Evolutionary conservation across 2,113 vertebrate genomes (phyloP).

Genomic region (Loxodonta africana): DNA sequence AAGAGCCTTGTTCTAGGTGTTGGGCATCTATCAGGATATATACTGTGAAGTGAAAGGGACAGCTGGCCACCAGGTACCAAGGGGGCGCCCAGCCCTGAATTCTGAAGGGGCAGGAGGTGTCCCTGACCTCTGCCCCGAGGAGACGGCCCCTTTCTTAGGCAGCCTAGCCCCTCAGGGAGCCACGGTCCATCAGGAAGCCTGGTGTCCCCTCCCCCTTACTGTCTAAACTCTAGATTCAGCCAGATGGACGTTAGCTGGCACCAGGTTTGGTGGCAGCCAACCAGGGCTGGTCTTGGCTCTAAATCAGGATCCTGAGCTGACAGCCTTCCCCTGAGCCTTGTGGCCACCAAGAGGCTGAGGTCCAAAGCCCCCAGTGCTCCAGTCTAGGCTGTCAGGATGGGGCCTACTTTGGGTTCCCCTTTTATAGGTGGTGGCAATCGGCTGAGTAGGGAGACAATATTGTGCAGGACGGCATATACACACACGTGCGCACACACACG

Average conservation of each 20-base stretch:
- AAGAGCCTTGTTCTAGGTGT: neutral
- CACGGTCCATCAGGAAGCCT: neutral
- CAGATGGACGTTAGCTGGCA: constrained; percentile 75
- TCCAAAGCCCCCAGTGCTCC: neutral
- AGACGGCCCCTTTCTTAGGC: neutral
- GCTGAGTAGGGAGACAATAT: neutral
- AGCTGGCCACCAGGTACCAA: accelerated
- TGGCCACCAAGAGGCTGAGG: accelerated
- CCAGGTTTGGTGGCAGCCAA: neutral
- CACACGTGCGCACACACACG: no score
- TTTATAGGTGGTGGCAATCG: accelerated
- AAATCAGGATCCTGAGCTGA: neutral
- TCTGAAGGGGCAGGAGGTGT: accelerated
- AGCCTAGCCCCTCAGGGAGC: neutral
- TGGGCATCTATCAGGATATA: neutral
- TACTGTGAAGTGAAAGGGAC: neutral
- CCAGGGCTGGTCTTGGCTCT: constrained; percentile 37
- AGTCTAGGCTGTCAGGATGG: accelerated
- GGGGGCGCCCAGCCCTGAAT: neutral
- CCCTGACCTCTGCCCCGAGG: no score
- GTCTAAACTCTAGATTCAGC: neutral
- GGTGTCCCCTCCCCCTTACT: neutral
- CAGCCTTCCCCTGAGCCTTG: neutral
- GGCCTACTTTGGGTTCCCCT: neutral
- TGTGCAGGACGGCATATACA: no score